Conservation (phyloP, 1,140 invertebrate genomes). For the Platorchestia sp. region DNA sequence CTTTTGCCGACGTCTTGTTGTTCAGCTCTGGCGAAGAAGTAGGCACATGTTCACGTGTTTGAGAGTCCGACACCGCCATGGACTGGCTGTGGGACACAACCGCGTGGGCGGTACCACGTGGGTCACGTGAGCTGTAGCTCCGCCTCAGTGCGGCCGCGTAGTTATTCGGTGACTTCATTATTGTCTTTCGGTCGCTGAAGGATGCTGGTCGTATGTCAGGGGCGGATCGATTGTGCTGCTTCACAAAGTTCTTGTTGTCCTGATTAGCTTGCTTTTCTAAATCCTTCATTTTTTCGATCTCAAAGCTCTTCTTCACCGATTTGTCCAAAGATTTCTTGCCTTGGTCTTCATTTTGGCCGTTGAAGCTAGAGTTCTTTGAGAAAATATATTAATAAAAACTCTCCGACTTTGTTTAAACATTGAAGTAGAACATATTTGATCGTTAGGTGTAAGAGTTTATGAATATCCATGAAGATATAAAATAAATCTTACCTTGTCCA, state of each 20-base stretch:
- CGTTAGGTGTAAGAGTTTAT: neutral
- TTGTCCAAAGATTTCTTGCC: neutral
- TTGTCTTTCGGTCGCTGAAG: neutral
- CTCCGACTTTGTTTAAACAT: neutral
- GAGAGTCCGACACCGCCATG: neutral
- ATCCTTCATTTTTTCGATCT: neutral
- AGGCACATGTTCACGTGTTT: neutral
- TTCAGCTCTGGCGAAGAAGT: neutral
- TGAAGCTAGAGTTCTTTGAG: neutral
- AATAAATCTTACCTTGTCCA: neutral
- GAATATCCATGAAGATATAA: neutral
- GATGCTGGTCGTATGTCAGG: neutral
- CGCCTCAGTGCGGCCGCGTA: neutral
- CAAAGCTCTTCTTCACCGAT: neutral
- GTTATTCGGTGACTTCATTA: neutral
- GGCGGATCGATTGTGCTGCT: neutral
- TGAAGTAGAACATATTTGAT: neutral
- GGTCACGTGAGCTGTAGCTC: neutral
- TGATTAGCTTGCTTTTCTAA: neutral
- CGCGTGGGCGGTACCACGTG: neutral
- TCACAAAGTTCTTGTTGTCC: neutral
- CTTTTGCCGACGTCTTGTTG: neutral
- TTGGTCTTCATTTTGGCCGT: neutral
- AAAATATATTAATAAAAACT: neutral
- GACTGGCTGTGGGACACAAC: neutral